phyloP scores from a whole-genome alignment of 2,888 invertebrate genomes.

The Phymatocera aterrima region DNA sequence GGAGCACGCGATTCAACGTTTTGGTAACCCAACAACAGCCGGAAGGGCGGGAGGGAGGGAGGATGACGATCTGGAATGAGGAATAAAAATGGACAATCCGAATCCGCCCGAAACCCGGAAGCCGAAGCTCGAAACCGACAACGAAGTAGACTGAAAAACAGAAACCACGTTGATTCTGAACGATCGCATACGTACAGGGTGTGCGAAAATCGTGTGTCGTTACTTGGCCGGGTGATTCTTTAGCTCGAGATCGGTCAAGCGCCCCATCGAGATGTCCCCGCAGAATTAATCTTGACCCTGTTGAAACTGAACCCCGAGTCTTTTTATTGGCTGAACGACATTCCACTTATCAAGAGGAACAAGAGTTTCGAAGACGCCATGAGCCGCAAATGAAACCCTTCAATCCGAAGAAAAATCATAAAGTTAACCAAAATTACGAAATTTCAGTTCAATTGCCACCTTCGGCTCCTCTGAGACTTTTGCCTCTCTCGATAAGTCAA shows the following conservation, averaged over 20 bases:
- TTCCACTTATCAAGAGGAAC: not conserved
- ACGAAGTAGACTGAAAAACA: not conserved
- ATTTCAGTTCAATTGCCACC: too few species aligned
- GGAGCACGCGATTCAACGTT: constrained; percentile 24
- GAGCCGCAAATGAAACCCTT: too few species aligned
- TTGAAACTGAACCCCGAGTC: not conserved
- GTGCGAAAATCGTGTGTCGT: not conserved
- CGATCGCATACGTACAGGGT: not conserved
- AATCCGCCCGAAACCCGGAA: too few species aligned
- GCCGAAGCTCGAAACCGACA: not conserved
- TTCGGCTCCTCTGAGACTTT: too few species aligned
- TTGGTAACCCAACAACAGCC: not conserved
- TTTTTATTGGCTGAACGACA: not conserved
- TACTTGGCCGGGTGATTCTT: not conserved
- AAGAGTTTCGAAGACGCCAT: too few species aligned
- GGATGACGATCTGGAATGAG: not conserved
- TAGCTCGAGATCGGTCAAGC: too few species aligned
- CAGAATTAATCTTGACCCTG: too few species aligned
- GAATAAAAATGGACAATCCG: not conserved
- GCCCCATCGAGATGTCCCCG: too few species aligned
- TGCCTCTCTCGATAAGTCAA: too few species aligned
- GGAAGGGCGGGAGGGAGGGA: too few species aligned
- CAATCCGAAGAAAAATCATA: too few species aligned
- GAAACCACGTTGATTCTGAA: not conserved
- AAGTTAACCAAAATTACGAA: too few species aligned